phyloP scores from a whole-genome alignment of 2,888 invertebrate species.

The Hoplodrina blanda region DNA sequence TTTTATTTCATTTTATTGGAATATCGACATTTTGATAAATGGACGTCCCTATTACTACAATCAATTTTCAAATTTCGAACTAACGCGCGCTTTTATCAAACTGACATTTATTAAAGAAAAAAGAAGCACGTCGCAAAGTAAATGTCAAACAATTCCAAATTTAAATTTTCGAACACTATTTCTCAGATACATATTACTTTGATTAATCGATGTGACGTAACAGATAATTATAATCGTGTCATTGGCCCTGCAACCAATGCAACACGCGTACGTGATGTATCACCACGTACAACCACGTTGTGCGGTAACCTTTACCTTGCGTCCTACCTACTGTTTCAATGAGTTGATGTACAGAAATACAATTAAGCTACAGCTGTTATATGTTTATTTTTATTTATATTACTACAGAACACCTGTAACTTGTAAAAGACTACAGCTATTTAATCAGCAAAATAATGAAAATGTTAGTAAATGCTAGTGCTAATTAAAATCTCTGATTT shows the following conservation, averaged over 20 bases:
- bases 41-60: background rate
- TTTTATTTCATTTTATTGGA: constrained; percentile 5
- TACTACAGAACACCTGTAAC: background rate
- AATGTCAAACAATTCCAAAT: constrained; percentile 4
- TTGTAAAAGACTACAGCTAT: too few relatives aligned
- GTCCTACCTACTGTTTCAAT: constrained; percentile 19
- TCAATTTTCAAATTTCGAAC: constrained; percentile 4
- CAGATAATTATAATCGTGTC: background rate
- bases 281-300: background rate
- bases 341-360: background rate
- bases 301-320: constrained; percentile 33
- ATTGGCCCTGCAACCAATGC: constrained; percentile 21
- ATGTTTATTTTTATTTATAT: background rate
- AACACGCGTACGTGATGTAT: constrained; percentile 45
- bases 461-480: too few relatives aligned
- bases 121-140: background rate
- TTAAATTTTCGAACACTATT: constrained; percentile 17
- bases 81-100: background rate
- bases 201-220: too few relatives aligned
- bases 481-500: too few relatives aligned
- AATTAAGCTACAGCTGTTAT: background rate
- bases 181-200: background rate
- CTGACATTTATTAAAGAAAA: background rate
- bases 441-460: too few relatives aligned
- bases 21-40: constrained; percentile 1